phyloP scores from a whole-genome alignment of 64 coral and sea anemone genomes.

The Porites australiensis region DNA sequence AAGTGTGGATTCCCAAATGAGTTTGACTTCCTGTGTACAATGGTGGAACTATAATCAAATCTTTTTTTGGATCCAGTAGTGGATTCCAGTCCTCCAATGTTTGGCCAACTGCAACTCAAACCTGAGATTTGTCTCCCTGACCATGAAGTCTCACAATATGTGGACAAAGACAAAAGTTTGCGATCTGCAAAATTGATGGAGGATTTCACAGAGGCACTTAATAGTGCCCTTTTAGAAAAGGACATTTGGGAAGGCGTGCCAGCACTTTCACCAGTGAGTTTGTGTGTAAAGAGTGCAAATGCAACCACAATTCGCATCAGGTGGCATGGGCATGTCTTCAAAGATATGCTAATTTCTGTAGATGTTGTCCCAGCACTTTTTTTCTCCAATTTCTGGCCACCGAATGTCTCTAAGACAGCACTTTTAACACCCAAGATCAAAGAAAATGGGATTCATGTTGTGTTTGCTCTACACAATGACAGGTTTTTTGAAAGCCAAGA shows the following conservation, averaged over 20 bases:
- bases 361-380: constrained; percentile 1
- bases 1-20: constrained; percentile 18
- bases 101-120: constrained; percentile 4
- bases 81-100: constrained; percentile 3
- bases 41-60: background rate
- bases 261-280: constrained; percentile 17
- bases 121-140: background rate
- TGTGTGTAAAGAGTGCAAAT: background rate
- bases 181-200: constrained; percentile 27
- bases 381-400: constrained; percentile 20
- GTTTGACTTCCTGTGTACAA: constrained; percentile 23
- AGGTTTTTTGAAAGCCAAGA: background rate
- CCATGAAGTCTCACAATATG: constrained; percentile 1
- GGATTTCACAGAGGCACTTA: constrained; percentile 21
- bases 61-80: constrained; percentile 7
- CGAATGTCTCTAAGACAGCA: background rate
- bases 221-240: constrained; percentile 28
- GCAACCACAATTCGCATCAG: constrained; percentile 1
- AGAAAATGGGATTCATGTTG: constrained; percentile 9
- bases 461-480: constrained; percentile 17
- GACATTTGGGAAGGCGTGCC: background rate
- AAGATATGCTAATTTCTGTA: background rate
- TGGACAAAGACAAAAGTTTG: constrained; percentile 38
- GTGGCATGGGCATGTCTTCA: constrained; percentile 13
- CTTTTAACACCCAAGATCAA: constrained; percentile 11